Base-by-base conservation (phyloP, 2,797 vertebrate genomes). In the Bradypus variegatus region DNA sequence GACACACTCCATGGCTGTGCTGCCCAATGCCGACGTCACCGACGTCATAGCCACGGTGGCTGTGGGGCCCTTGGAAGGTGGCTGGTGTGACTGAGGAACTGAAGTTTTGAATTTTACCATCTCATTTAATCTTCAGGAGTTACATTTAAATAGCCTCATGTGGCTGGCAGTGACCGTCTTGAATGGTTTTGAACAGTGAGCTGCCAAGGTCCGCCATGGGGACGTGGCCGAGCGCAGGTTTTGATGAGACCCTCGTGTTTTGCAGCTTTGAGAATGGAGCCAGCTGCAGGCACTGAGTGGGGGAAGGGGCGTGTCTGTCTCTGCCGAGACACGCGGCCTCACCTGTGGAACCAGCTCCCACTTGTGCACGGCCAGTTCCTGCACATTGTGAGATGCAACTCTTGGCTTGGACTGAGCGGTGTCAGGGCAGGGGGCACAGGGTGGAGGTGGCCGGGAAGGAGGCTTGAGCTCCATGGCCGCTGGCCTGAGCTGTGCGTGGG, bases 321-420 rank as follows among this genome's bases (percentile, higher is more conserved):
- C 77, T 80, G 67, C 41, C 0, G n/a, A 92, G 77, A 81, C 8
- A 8, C 41, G 64, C 19, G 81, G 93, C 82, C 87, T 84, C 90
- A 67, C 94, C 88, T 88, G 58, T 21, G 69, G 48, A 64, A 87
- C 85, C 41, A 48, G 67, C 90, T 31, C 13, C 41, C 29, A 23
- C 36, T 21, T 94, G 94, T 73, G 84, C 60, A 92, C 36, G 81
- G 33, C 73, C 11, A 4, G 91, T 27, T 73, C 85, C 72, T 38
- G 88, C 90, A 92, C 94, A 92, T 67, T 73, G 88, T 38, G 92
- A 94, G 92, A 93, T 96, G 93, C 92, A 93, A 92, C 84, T 89
- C 88, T 88, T 9, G 4, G 85, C 70, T 83, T 65, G 80, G 80
- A 53, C 45, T 0, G 2, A 82, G 70, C 19, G 48, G 83, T 50